Evolutionary conservation across 2,113 vertebrate species (phyloP).

Genomic region (Bubo blakistoni): DNA sequence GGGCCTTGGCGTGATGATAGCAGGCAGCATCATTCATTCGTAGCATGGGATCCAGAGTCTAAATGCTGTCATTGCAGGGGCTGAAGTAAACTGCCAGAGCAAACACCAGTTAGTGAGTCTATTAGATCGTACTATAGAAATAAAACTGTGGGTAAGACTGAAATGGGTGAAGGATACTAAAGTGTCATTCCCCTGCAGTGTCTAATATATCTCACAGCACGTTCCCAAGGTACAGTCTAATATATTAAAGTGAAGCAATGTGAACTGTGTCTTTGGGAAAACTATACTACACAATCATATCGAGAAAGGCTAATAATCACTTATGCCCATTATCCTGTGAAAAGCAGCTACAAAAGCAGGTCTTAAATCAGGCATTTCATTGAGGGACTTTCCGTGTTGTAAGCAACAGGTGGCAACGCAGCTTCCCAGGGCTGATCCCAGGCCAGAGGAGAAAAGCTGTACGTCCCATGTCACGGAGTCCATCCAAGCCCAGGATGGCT

Average conservation of each 20-base stretch:
- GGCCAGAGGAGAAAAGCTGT: not conserved
- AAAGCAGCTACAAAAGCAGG: not conserved
- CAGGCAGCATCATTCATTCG: not conserved
- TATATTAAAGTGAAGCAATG: not conserved
- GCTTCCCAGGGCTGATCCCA: not conserved
- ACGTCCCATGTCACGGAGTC: not conserved
- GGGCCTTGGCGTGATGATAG: fast-evolving
- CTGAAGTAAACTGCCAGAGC: not conserved
- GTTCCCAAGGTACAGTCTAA: not conserved
- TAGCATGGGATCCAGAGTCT: not conserved
- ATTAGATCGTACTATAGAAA: not conserved
- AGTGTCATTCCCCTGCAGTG: not conserved
- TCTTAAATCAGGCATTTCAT: conserved; percentile 32
- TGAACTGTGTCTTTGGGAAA: not conserved
- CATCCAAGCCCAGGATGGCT: not conserved
- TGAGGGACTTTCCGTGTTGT: conserved; percentile 19
- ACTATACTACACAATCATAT: not conserved
- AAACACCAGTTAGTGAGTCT: not conserved
- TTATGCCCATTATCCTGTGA: not conserved
- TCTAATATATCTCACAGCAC: not conserved
- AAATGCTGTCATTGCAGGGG: not conserved
- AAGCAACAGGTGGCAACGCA: conserved; percentile 62
- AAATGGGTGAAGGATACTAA: not conserved
- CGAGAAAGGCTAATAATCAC: not conserved
- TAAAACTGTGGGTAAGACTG: not conserved